Conservation (phyloP, 1,140 invertebrate genomes). For the Lerema accius region DNA sequence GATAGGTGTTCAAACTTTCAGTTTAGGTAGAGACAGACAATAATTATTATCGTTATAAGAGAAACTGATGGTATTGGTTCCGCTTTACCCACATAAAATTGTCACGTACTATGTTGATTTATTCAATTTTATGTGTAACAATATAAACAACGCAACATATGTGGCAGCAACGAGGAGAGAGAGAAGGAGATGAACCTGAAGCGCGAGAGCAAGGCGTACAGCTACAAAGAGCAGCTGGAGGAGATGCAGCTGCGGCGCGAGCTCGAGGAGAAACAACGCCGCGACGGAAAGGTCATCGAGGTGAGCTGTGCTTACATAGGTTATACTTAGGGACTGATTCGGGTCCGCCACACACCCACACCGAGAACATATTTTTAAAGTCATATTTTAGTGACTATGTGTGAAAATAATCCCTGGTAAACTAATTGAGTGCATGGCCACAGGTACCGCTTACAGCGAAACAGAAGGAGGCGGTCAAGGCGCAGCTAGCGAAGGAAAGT, state of each 20-base stretch:
- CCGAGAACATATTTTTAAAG: too few relatives aligned
- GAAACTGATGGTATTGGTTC: too few relatives aligned
- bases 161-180: constrained; percentile 85
- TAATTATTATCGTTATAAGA: too few relatives aligned
- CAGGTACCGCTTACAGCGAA: constrained; percentile 87
- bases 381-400: too few relatives aligned
- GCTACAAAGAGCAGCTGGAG: constrained; percentile 98
- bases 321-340: neutral
- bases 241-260: constrained; percentile 96
- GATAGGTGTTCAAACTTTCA: too few relatives aligned
- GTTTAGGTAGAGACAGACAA: too few relatives aligned
- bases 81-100: too few relatives aligned
- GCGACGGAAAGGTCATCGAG: constrained; percentile 91
- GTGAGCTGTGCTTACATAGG: constrained; percentile 53
- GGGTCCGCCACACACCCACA: too few relatives aligned
- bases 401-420: too few relatives aligned
- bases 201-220: constrained; percentile 98
- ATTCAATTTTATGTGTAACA: too few relatives aligned
- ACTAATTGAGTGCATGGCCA: constrained; percentile 12
- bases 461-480: constrained; percentile 95
- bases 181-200: constrained; percentile 93
- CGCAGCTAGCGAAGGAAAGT: constrained; percentile 93
- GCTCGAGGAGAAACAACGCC: constrained; percentile 94
- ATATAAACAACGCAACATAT: too few relatives aligned
- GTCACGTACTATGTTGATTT: too few relatives aligned